Base-by-base conservation (phyloP, 2,113 vertebrate species). In the Zosterops hypoxanthus region DNA sequence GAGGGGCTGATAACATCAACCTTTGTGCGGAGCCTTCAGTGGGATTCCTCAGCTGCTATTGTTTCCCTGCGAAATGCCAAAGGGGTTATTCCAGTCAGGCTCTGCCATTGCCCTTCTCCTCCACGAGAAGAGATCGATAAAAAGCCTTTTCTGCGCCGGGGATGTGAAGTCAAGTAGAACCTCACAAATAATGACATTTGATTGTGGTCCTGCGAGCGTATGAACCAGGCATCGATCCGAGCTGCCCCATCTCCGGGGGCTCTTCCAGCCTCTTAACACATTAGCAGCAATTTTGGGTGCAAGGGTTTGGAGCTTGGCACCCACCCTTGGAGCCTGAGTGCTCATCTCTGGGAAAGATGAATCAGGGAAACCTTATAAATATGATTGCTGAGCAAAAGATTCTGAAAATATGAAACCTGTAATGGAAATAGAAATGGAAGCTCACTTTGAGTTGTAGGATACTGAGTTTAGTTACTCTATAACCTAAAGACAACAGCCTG, bases 121-220 rank as follows among this genome's bases (percentile, higher is more conserved):
- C 97, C 90, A 97, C 94, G 76, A 68, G 76, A 81, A 93, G 97
- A 97, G 98, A 99, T 99, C 98, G 98, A 99, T 99, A 98, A 97
- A 98, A 97, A 97, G 94, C 97, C 98, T 98, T 97, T 97, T 98
- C 98, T 98, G 98, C 96, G 88, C 97, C 97, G 98, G 97, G 98
- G 98, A 97, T 98, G 98, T 98, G 98, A 98, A 99, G 98, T 98
- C 98, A 98, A 98, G 98, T 98, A 98, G 98, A 99, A 98, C 98
- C 98, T 98, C 97, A 95, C 98, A 97, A 98, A 99, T 99, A 98
- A 99, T 99, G 98, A 97, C 97, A 95, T 98, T 98, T 98, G 98
- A 98, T 98, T 98, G 98, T 64, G 92, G 89, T 76, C 80, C 95
- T 97, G 52, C 47, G 96, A 92, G 97, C 98, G 39, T 95, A 94